A percentile compares a stretch with the other conserved stretches of the same genome.
These are phyloP conservation scores for Archaeoteleia sp. DNA, from an alignment of 2,888 invertebrate species.

Conservation along the genomic window DNA sequence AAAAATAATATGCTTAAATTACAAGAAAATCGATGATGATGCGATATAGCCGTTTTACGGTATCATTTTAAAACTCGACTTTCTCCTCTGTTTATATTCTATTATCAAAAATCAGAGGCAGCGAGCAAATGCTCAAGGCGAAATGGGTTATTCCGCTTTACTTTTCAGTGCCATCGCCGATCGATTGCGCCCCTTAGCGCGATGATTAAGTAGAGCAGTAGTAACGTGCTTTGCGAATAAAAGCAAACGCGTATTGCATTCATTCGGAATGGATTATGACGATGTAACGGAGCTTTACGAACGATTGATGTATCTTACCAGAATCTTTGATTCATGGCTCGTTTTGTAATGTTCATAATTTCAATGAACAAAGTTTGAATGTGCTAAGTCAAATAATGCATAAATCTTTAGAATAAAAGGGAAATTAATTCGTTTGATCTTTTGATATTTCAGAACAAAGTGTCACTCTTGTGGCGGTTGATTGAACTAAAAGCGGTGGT, in stretches of 20 bases:
- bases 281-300: slow-evolving; percentile 5
- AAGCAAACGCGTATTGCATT: slow-evolving; percentile 29
- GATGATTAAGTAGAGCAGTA: slow-evolving; percentile 47
- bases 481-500: too few species aligned
- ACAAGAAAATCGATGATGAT: too few species aligned
- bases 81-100: slow-evolving; percentile 17
- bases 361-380: too few species aligned
- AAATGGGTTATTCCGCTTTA: slow-evolving; percentile 48
- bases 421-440: too few species aligned
- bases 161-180: slow-evolving; percentile 49
- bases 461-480: too few species aligned
- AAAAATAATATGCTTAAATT: too few species aligned
- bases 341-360: too few species aligned
- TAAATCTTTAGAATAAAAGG: too few species aligned
- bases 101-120: slow-evolving; percentile 22
- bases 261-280: slow-evolving; percentile 22
- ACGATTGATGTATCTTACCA: slow-evolving; percentile 4
- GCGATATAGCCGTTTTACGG: not conserved
- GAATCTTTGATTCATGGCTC: not conserved
- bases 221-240: slow-evolving; percentile 35
- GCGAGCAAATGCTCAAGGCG: slow-evolving; percentile 34
- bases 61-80: slow-evolving; percentile 8
- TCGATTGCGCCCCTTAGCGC: slow-evolving; percentile 47
- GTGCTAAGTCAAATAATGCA: too few species aligned
- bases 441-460: too few species aligned